These are phyloP conservation scores for Fukomys damarensis DNA, from an alignment of 2,113 vertebrate species.

Conservation along the genomic window DNA sequence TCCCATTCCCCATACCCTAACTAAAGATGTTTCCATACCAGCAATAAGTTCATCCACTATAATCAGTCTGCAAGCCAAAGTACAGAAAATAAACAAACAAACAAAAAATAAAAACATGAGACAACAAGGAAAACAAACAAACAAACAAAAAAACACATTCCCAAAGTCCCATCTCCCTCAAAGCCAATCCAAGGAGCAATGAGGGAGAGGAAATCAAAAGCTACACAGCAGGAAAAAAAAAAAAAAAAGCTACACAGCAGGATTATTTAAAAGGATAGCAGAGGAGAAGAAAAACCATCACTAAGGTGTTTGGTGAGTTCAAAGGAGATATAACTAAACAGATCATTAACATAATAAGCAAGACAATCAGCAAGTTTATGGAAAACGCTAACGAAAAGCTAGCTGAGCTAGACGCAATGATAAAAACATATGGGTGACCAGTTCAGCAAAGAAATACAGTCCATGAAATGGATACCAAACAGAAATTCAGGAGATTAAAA, in stretches of 20 bases:
- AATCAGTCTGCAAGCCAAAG: not conserved
- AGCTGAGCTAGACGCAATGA: not conserved
- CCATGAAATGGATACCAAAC: not conserved
- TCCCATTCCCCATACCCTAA: not conserved
- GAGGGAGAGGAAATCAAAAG: not conserved
- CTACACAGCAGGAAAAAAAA: too few relatives aligned
- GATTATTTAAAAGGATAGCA: not conserved
- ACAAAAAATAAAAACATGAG: not conserved
- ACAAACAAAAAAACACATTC: not conserved
- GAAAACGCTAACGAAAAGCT: not conserved
- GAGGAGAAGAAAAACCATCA: not conserved
- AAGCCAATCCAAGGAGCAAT: not conserved
- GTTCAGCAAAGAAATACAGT: not conserved
- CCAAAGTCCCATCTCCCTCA: not conserved
- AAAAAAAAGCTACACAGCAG: not conserved
- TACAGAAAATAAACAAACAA: not conserved
- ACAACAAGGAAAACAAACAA: not conserved
- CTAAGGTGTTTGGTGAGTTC: not conserved
- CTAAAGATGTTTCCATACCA: not conserved
- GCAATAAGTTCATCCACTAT: not conserved
- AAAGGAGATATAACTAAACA: not conserved
- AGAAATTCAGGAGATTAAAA: not conserved
- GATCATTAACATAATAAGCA: not conserved
- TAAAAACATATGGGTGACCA: not conserved
- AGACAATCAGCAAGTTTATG: not conserved